phyloP scores from a whole-genome alignment of 2,797 vertebrate species.

The Cossypha niveicapilla region DNA sequence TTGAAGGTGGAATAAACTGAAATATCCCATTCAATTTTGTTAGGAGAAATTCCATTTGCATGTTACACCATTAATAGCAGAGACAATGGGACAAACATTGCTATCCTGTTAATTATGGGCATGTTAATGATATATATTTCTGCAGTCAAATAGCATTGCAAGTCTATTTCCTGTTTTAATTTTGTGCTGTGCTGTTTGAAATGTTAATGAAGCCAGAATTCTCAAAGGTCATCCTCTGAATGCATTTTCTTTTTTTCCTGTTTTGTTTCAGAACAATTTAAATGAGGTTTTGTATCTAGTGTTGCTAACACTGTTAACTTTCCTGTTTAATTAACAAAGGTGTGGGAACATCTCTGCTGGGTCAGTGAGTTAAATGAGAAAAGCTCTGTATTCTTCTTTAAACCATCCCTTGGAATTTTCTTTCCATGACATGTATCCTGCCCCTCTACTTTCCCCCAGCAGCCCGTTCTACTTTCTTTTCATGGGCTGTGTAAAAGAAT shows the following conservation, averaged over 20 bases:
- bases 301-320: constrained; percentile 61
- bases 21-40: background rate
- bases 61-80: constrained; percentile 27
- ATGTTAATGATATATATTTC: constrained; percentile 61
- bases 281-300: constrained; percentile 68
- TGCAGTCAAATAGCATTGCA: constrained; percentile 24
- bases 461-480: background rate
- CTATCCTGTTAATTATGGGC: constrained; percentile 63
- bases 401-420: background rate
- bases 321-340: constrained; percentile 60
- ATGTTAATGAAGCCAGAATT: constrained; percentile 74
- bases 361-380: constrained; percentile 51
- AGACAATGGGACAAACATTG: constrained; percentile 46
- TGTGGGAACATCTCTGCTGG: constrained; percentile 36
- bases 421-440: background rate
- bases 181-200: constrained; percentile 71
- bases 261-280: constrained; percentile 69
- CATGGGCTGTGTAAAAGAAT: constrained; percentile 52
- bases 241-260: constrained; percentile 27
- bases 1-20: background rate
- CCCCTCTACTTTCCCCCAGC: background rate
- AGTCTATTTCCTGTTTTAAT: constrained; percentile 63
- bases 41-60: constrained; percentile 29
- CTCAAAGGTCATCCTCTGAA: constrained; percentile 78
- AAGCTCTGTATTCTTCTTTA: background rate